phyloP scores from a whole-genome alignment of 2,113 vertebrate genomes.

The Macrotis lagotis region DNA sequence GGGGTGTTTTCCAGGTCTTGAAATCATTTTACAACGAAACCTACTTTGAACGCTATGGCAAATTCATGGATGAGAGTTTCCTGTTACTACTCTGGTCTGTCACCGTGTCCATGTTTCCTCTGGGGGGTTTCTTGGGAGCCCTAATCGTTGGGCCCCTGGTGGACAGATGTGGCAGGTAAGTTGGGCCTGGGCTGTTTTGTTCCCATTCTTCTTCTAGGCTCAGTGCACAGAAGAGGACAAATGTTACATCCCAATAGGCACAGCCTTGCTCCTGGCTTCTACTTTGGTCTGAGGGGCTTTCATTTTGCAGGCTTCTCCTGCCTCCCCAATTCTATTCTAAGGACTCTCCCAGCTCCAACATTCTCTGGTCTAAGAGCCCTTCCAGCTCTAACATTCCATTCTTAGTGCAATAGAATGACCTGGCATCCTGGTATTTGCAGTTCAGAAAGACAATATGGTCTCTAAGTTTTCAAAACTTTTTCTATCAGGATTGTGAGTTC shows the following conservation, averaged over 20 bases:
- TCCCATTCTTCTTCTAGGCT: accelerated
- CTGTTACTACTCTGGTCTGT: conserved; percentile 89
- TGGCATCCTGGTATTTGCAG: neutral
- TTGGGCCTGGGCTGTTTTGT: neutral
- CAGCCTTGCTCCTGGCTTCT: neutral
- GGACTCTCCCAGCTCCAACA: too few species aligned
- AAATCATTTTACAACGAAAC: conserved; percentile 89
- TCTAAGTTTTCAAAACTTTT: neutral
- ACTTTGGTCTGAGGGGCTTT: neutral
- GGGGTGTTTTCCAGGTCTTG: conserved; percentile 85
- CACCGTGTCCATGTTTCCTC: conserved; percentile 91
- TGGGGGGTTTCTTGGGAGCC: conserved; percentile 90
- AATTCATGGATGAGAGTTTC: conserved; percentile 61
- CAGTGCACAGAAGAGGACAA: neutral
- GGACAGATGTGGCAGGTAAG: conserved; percentile 89
- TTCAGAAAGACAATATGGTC: too few species aligned
- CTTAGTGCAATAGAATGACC: too few species aligned
- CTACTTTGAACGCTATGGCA: conserved; percentile 78
- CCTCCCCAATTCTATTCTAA: too few species aligned
- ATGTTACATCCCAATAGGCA: neutral
- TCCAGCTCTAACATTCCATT: neutral
- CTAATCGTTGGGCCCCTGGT: conserved; percentile 89
- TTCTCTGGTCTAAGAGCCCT: neutral
- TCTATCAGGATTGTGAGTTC: neutral
- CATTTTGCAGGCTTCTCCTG: neutral